Base-by-base conservation (phyloP, 2,113 vertebrate species). In the Falco punctatus region DNA sequence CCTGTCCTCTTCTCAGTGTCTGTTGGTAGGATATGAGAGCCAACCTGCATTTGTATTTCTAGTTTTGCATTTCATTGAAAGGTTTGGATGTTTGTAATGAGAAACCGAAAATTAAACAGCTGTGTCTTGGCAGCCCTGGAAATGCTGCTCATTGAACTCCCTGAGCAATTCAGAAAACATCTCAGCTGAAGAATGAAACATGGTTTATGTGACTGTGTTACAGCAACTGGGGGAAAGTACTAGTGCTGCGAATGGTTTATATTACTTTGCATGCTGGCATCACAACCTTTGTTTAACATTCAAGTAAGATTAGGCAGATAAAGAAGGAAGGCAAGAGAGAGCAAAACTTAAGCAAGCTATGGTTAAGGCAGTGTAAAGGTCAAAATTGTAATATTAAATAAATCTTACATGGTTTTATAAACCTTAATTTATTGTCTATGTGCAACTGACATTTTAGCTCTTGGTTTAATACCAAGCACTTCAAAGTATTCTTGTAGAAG, bases 371-470 rank as follows among this genome's bases (percentile, higher is more conserved):
- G 58, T 88, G 85, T 98, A 97, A 98, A 98, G 98, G 98, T 98
- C 98, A 98, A 97, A 98, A 98, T 94, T 98, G 97, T 97, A 98
- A 98, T 97, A 98, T 97, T 98, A 98, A 98, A 98, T 98, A 98
- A 98, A 98, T 98, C 97, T 98, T 98, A 97, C 96, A 97, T 96
- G 96, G 96, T 98, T 98, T 98, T 97, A 98, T 98, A 98, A 98
- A 98, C 97, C 97, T 95, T 98, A 98, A 98, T 98, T 98, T 98
- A 98, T 98, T 98, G 98, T 98, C 98, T 98, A 97, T 92, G 94
- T 98, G 97, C 97, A 98, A 98, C 97, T 98, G 98, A 98, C 98
- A 98, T 98, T 98, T 98, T 97, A 98, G 97, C 93, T 98, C 96
- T 97, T 96, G 88, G 97, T 98, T 98, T 98, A 98, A 98, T 98